Evolutionary conservation across 2,888 invertebrate genomes (phyloP).

Genomic region (Diarsia brunnea): DNA sequence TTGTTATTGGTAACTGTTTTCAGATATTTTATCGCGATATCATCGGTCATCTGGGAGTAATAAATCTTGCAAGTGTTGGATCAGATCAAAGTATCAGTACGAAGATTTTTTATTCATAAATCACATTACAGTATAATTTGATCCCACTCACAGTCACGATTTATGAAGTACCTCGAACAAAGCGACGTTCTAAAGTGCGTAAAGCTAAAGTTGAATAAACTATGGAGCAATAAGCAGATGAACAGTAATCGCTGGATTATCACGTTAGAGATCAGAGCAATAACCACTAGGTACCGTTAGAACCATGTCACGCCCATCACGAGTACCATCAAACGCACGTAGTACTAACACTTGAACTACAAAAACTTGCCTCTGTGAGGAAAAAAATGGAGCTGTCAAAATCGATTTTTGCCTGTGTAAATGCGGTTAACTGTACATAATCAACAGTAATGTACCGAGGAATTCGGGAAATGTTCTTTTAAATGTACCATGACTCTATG

Average conservation of each 20-base stretch:
- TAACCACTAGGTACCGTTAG: slow-evolving; percentile 70
- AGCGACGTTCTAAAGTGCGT: neutral
- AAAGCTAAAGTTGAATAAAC: slow-evolving; percentile 63
- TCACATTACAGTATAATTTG: slow-evolving; percentile 16
- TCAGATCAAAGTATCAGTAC: slow-evolving; percentile 11
- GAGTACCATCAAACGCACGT: slow-evolving; percentile 29
- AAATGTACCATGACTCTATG: slow-evolving; percentile 20
- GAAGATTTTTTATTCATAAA: slow-evolving; percentile 14
- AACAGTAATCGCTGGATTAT: slow-evolving; percentile 68
- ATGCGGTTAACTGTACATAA: slow-evolving; percentile 23
- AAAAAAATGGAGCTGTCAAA: neutral
- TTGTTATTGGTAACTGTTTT: neutral
- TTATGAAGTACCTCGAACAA: neutral
- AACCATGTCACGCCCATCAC: slow-evolving; percentile 59
- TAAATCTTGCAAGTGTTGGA: slow-evolving; percentile 9
- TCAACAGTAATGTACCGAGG: slow-evolving; percentile 48
- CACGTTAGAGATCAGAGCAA: slow-evolving; percentile 67
- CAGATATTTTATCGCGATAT: neutral
- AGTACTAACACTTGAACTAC: slow-evolving; percentile 5
- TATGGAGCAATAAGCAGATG: slow-evolving; percentile 57
- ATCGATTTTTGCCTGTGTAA: neutral
- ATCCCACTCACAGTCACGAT: slow-evolving; percentile 8
- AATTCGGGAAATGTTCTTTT: slow-evolving; percentile 31
- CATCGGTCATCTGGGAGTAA: neutral
- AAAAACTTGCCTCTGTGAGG: slow-evolving; percentile 4